Evolutionary conservation across 2,888 invertebrate genomes (phyloP).

Genomic region (Tuberolachnus salignus): DNA sequence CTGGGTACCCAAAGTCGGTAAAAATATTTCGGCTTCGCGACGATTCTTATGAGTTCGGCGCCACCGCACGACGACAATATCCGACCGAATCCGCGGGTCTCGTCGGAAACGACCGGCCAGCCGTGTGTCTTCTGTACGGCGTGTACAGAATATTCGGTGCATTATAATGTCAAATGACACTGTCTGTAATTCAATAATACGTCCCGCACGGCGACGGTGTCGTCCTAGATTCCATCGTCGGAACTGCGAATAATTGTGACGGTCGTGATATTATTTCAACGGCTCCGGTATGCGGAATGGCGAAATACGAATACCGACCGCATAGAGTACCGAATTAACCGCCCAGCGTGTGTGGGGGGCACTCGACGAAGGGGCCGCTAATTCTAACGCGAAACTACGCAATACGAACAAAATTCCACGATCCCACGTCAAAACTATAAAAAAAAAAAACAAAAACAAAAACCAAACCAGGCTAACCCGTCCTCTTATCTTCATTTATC

Average conservation of each 20-base stretch:
- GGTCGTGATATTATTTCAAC: neutral
- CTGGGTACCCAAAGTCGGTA: no score
- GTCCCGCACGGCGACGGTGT: neutral
- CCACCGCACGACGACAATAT: no score
- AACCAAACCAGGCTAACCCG: neutral
- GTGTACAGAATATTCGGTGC: no score
- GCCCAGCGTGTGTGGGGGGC: conserved; percentile 10
- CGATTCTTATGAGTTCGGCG: no score
- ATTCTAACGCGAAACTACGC: neutral
- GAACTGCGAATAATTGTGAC: neutral
- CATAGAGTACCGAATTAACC: neutral
- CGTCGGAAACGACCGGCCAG: no score
- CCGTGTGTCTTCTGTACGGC: no score
- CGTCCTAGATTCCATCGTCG: neutral
- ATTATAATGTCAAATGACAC: no score
- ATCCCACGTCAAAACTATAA: no score
- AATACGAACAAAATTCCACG: neutral
- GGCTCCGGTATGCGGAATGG: neutral
- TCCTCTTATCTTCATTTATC: neutral
- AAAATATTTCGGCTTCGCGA: no score
- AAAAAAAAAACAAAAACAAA: no score
- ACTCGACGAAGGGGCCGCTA: neutral
- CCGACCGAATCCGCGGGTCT: no score
- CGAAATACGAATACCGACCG: neutral
- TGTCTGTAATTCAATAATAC: no score